A percentile compares a stretch with the other conserved stretches of the same genome.
Conservation (phyloP, 2,888 invertebrate species). For the Drosophila pegasa region DNA sequence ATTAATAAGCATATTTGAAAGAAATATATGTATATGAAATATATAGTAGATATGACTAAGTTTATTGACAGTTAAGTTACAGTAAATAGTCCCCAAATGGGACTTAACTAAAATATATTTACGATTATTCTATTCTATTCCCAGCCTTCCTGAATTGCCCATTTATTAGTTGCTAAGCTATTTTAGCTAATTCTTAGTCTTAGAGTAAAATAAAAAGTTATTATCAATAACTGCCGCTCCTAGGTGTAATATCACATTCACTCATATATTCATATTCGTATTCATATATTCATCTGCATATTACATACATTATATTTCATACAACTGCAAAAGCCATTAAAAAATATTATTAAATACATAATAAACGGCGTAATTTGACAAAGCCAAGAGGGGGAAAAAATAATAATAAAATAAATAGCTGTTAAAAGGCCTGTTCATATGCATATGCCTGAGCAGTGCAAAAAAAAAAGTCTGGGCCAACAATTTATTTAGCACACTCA, state of each 20-base stretch:
- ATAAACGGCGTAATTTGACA: slow-evolving; percentile 50
- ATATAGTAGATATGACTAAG: too few species aligned
- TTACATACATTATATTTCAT: too few species aligned
- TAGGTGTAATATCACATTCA: background rate
- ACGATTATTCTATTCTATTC: too few species aligned
- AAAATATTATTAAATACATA: slow-evolving; percentile 33
- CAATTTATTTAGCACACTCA: slow-evolving; percentile 53
- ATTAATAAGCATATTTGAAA: too few species aligned
- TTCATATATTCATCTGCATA: too few species aligned
- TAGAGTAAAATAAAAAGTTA: background rate
- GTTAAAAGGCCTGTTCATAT: slow-evolving; percentile 28
- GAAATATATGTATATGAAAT: too few species aligned
- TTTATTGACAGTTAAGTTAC: too few species aligned
- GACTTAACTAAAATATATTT: too few species aligned
- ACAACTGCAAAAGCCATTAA: background rate
- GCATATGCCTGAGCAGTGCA: slow-evolving; percentile 11
- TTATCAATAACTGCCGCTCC: background rate
- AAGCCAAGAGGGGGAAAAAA: background rate
- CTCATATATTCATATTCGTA: background rate
- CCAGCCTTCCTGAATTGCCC: too few species aligned
- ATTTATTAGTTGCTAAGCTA: too few species aligned
- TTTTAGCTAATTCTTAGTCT: too few species aligned
- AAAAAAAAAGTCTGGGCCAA: slow-evolving; percentile 33
- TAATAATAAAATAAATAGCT: slow-evolving; percentile 25
- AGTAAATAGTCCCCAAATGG: too few species aligned